These are phyloP conservation scores for Proterorhinus semilunaris DNA, from an alignment of 2,113 vertebrate genomes.

Conservation along the genomic window DNA sequence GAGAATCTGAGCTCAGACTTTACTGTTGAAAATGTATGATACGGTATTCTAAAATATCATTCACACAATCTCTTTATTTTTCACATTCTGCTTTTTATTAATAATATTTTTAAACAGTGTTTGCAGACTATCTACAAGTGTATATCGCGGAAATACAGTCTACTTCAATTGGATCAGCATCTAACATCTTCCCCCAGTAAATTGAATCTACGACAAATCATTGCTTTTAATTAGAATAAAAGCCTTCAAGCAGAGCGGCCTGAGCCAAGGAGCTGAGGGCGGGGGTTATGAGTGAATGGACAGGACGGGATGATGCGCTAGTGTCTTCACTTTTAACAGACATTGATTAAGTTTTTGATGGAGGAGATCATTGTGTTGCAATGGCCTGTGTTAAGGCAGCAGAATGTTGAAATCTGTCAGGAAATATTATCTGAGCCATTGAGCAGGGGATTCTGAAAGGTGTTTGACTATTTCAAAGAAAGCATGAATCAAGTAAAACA, in stretches of 20 bases:
- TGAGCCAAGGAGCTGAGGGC: conserved; percentile 40
- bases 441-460: neutral
- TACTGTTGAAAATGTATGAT: no score
- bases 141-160: conserved; percentile 57
- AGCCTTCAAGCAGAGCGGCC: conserved; percentile 73
- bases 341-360: conserved; percentile 58
- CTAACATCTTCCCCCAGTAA: conserved; percentile 71
- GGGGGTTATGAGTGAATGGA: conserved; percentile 65
- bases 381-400: conserved; percentile 3
- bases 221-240: conserved; percentile 91
- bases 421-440: conserved; percentile 5
- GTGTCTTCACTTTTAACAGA: conserved; percentile 46
- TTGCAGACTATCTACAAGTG: conserved; percentile 39
- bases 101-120: conserved; percentile 5
- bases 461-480: neutral
- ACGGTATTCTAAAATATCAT: no score
- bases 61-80: neutral
- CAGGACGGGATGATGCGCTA: conserved; percentile 35
- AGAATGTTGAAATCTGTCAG: neutral
- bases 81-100: neutral
- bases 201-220: conserved; percentile 80
- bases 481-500: neutral
- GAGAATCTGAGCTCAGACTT: no score
- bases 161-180: conserved; percentile 72
- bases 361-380: conserved; percentile 23